Conservation (phyloP, 2,113 vertebrate species). For the Lepidothrix coronata region DNA sequence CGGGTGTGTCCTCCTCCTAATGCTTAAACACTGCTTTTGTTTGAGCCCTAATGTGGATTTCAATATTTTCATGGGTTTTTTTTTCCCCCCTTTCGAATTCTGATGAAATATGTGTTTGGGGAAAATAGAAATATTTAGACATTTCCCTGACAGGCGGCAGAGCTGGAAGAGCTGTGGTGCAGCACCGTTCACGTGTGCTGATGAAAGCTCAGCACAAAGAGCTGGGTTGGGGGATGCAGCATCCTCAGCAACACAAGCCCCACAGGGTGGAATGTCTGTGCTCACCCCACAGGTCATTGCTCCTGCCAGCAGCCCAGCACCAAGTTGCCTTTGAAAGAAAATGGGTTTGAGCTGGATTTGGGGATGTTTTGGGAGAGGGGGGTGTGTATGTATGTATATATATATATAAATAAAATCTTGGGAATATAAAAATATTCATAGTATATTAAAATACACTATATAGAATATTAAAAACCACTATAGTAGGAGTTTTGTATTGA, state of each 20-base stretch:
- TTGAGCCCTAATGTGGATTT: background rate
- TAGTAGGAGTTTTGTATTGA: background rate
- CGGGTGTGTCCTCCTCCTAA: background rate
- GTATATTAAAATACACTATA: background rate
- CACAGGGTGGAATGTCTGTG: background rate
- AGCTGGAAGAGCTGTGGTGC: background rate
- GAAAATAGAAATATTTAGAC: slow-evolving; percentile 18
- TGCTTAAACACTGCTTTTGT: background rate
- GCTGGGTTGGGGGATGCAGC: accelerated
- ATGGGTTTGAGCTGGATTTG: background rate
- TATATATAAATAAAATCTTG: accelerated
- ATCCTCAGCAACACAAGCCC: accelerated
- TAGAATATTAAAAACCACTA: background rate
- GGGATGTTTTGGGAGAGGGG: background rate
- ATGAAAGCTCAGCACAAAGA: background rate
- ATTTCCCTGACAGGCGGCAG: background rate
- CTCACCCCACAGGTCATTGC: background rate
- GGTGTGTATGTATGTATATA: accelerated
- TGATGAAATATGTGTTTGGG: background rate
- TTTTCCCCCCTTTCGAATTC: background rate
- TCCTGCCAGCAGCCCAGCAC: background rate
- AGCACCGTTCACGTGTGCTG: background rate
- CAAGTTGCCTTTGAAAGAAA: background rate
- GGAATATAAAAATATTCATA: background rate
- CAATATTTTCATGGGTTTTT: background rate